Evolutionary conservation across 1,140 invertebrate genomes (phyloP).

Genomic region (Colletes gigas): DNA sequence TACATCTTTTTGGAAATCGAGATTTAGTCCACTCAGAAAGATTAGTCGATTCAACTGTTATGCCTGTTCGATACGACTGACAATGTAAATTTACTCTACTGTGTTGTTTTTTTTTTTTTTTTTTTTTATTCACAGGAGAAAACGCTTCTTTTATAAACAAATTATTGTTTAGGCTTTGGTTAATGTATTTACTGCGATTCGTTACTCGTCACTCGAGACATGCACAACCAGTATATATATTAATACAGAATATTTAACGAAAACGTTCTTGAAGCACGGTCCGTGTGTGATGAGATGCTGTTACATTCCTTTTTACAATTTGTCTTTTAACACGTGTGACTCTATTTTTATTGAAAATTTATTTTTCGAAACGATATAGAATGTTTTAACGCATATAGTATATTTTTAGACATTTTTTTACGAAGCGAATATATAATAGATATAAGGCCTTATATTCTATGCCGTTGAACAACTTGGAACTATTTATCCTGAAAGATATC

Average conservation of each 20-base stretch:
- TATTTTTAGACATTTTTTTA: slow-evolving; percentile 72
- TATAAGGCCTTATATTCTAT: slow-evolving; percentile 35
- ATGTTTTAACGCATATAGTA: slow-evolving; percentile 66
- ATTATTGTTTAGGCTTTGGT: neutral
- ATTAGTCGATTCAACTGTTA: slow-evolving; percentile 33
- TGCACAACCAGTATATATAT: slow-evolving; percentile 9
- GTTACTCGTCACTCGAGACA: neutral
- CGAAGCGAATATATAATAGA: slow-evolving; percentile 59
- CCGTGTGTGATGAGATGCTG: slow-evolving; percentile 58
- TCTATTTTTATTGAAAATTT: slow-evolving; percentile 64
- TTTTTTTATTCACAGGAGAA: neutral
- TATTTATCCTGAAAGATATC: neutral
- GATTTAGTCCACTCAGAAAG: slow-evolving; percentile 60
- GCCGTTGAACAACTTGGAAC: slow-evolving; percentile 23
- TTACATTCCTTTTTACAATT: slow-evolving; percentile 66
- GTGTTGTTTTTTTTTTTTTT: neutral
- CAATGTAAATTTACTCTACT: slow-evolving; percentile 35
- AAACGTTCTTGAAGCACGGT: slow-evolving; percentile 29
- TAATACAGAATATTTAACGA: slow-evolving; percentile 11
- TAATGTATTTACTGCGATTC: slow-evolving; percentile 25
- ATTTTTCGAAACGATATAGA: slow-evolving; percentile 69
- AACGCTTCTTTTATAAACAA: neutral
- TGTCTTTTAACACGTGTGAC: slow-evolving; percentile 42
- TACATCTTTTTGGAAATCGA: slow-evolving; percentile 55
- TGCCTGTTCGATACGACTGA: slow-evolving; percentile 19